Evolutionary conservation across 2,797 vertebrate genomes (phyloP).

Genomic region (Rhynchonycteris naso): DNA sequence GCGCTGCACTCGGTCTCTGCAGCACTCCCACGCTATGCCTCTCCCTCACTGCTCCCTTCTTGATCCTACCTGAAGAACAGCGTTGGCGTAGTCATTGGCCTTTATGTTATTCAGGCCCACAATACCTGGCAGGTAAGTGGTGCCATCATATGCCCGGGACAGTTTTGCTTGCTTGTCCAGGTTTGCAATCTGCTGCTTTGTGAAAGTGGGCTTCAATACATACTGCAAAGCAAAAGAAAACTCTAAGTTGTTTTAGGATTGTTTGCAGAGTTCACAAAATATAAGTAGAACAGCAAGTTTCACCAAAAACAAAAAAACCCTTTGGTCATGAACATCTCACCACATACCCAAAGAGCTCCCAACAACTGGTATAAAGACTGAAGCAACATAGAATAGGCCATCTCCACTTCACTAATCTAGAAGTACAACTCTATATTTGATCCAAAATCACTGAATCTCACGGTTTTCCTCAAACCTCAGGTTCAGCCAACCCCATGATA

Average conservation of each 20-base stretch:
- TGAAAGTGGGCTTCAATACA: conserved; percentile 97
- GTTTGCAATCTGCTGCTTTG: conserved; percentile 93
- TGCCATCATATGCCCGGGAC: conserved; percentile 96
- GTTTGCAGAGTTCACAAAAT: not conserved
- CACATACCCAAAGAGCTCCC: not conserved
- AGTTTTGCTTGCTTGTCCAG: conserved; percentile 97
- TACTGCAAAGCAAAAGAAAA: conserved; percentile 88
- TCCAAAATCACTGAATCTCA: not conserved
- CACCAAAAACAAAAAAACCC: not conserved
- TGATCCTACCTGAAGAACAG: conserved; percentile 93
- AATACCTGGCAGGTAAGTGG: conserved; percentile 97
- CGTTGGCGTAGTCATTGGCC: conserved; percentile 98
- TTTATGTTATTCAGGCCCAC: conserved; percentile 99
- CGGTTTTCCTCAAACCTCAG: not conserved
- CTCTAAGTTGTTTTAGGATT: not conserved
- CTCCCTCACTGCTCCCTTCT: not conserved
- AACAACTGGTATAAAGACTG: not conserved
- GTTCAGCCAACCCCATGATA: not conserved
- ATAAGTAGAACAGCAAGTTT: not conserved
- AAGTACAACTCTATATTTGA: not conserved
- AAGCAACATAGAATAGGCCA: not conserved
- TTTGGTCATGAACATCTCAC: not conserved
- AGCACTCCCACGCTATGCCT: not conserved
- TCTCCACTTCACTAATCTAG: not conserved
- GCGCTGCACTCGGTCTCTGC: no score